phyloP scores from a whole-genome alignment of 2,797 vertebrate species.

The Sebastes steindachneri region DNA sequence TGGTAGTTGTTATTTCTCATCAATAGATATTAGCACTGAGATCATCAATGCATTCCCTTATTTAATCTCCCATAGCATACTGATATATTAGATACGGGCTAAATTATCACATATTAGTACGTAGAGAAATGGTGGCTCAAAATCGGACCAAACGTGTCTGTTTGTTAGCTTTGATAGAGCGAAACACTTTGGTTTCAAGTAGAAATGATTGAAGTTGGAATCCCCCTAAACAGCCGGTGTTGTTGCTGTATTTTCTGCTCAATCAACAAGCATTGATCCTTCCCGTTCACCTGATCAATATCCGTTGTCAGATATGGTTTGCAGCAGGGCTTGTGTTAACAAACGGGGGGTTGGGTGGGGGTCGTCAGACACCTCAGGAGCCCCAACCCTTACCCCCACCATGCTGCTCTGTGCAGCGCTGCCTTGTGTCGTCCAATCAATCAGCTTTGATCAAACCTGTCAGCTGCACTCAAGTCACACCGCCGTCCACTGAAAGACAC shows the following conservation, averaged over 20 bases:
- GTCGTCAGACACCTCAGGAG: neutral
- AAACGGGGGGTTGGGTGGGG: neutral
- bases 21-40: constrained; percentile 1
- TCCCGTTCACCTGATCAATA: constrained; percentile 62
- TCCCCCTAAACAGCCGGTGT: neutral
- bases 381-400: constrained; percentile 40
- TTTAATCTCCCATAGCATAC: neutral
- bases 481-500: neutral
- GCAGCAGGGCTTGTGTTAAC: constrained; percentile 45
- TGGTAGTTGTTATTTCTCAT: neutral
- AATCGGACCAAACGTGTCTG: neutral
- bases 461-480: constrained; percentile 40
- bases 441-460: constrained; percentile 68
- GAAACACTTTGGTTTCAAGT: neutral
- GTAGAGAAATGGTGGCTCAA: neutral
- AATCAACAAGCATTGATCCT: constrained; percentile 68
- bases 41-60: neutral
- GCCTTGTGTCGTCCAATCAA: constrained; percentile 54
- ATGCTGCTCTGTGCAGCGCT: constrained; percentile 30
- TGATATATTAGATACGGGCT: neutral
- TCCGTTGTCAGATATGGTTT: constrained; percentile 68
- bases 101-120: neutral
- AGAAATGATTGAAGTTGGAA: neutral
- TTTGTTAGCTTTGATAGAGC: neutral
- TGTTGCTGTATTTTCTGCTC: constrained; percentile 21